Evolutionary conservation across 2,888 invertebrate genomes (phyloP), one percentile per base, ranked within the genome.

Genomic region (Drosophila yooni): DNA sequence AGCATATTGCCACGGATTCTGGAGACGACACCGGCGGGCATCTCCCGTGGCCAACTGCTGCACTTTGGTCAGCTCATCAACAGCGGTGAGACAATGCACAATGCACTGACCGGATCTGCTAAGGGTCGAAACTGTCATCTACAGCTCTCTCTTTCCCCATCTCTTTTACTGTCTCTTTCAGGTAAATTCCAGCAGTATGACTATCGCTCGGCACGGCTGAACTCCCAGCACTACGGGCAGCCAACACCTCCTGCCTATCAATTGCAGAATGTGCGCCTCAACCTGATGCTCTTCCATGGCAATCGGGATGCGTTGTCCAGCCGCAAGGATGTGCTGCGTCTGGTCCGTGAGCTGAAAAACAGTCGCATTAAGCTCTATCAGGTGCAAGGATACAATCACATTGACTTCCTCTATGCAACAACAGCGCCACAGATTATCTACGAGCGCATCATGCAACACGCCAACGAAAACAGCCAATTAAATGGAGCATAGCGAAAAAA

Each of bases 51-150:
- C 67, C 92, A 92, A 74, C 83, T 92, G 62, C 86, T 89, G 79
- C 92, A 92, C 74, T 92, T 92, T 62, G 91, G 91, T 31, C 92
- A 92, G 84, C 86, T 92, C 72, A 91, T 92, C 79, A 90, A 83
- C 79, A 91, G 92, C 65, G 92, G 92, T 92, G 82, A 91, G 86
- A 71, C 13, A 50, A 53, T 38, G 31, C n/a, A 11, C 31, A 31
- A 15, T 21, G 21, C 21, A 21, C 27, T 29, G n/a, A 29, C 56
- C 38, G 27, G 36, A 27, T 25, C 54, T 27, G 21, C 58, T 36
- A 25, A 18, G 2, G 21, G 46, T 25, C 25, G 2, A 46, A 43
- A 27, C 38, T 46, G 48, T 36, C 65, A 69, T 34, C 34, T 46
- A 27, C 51, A 57, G n/a, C 21, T 6, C 38, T 13, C n/a, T 13